Conservation (phyloP, 2,888 invertebrate genomes). For the Xestobium rufovillosum region DNA sequence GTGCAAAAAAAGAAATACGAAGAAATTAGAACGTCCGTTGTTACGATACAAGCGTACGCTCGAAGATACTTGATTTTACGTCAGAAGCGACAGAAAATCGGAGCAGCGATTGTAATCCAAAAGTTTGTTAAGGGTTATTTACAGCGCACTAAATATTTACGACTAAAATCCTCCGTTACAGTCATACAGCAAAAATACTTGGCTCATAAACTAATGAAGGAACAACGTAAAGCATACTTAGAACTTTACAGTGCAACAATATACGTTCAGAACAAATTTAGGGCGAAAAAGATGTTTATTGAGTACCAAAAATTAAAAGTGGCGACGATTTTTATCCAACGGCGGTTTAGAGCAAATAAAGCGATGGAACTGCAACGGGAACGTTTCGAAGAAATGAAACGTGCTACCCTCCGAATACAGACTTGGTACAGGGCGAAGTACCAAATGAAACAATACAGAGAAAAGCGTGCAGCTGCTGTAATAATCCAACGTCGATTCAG, state of each 20-base stretch:
- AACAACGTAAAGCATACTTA: slow-evolving; percentile 22
- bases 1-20: slow-evolving; percentile 25
- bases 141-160: slow-evolving; percentile 22
- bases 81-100: slow-evolving; percentile 21
- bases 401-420: slow-evolving; percentile 7
- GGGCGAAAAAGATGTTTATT: not conserved
- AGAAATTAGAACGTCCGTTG: slow-evolving; percentile 19
- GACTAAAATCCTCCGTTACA: slow-evolving; percentile 17
- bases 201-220: slow-evolving; percentile 22
- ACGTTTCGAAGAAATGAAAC: slow-evolving; percentile 14
- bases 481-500: slow-evolving; percentile 41
- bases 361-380: slow-evolving; percentile 21
- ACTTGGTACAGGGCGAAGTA: slow-evolving; percentile 30
- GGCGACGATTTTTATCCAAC: slow-evolving; percentile 42
- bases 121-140: slow-evolving; percentile 24
- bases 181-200: slow-evolving; percentile 25
- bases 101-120: slow-evolving; percentile 30
- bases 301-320: slow-evolving; percentile 35
- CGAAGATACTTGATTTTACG: slow-evolving; percentile 27
- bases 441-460: slow-evolving; percentile 32
- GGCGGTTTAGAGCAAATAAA: slow-evolving; percentile 37
- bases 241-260: slow-evolving; percentile 32
- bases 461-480: slow-evolving; percentile 23
- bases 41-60: slow-evolving; percentile 27
- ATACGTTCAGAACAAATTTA: slow-evolving; percentile 38